Percentiles rank a stretch among this genome's conserved stretches.
Evolutionary conservation across 2,113 vertebrate species (phyloP).

Genomic region (Elachura formosa): DNA sequence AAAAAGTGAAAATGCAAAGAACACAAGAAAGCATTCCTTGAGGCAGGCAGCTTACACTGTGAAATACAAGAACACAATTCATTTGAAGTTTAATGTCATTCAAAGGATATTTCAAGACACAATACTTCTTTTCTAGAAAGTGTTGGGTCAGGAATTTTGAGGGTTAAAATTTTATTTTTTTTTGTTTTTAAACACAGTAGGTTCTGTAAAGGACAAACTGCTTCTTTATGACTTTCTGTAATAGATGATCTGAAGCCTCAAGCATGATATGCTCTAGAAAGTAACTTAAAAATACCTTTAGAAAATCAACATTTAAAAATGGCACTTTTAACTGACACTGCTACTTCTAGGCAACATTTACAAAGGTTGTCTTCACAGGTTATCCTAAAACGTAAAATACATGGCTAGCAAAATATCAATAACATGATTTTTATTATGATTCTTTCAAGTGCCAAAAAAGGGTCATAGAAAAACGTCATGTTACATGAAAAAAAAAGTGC

Average conservation of each 20-base stretch:
- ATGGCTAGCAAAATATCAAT: neutral
- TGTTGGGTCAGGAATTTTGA: neutral
- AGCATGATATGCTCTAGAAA: neutral
- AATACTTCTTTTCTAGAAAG: neutral
- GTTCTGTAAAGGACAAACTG: neutral
- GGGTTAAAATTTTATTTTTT: neutral
- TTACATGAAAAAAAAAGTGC: neutral
- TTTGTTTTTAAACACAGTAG: neutral
- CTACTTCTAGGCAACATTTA: neutral
- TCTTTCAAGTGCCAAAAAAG: neutral
- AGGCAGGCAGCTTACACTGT: neutral
- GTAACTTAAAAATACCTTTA: neutral
- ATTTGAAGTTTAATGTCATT: neutral
- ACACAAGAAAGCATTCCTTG: neutral
- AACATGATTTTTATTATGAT: neutral
- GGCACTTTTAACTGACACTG: neutral
- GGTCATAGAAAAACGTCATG: neutral
- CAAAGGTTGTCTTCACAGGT: neutral
- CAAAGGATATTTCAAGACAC: neutral
- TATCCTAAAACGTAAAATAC: neutral
- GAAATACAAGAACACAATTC: neutral
- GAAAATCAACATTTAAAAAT: neutral
- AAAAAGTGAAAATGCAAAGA: conserved; percentile 18
- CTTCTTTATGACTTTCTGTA: neutral
- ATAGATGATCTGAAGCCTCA: neutral